Base-by-base conservation (phyloP, 2,113 vertebrate species). In the Naja naja region DNA sequence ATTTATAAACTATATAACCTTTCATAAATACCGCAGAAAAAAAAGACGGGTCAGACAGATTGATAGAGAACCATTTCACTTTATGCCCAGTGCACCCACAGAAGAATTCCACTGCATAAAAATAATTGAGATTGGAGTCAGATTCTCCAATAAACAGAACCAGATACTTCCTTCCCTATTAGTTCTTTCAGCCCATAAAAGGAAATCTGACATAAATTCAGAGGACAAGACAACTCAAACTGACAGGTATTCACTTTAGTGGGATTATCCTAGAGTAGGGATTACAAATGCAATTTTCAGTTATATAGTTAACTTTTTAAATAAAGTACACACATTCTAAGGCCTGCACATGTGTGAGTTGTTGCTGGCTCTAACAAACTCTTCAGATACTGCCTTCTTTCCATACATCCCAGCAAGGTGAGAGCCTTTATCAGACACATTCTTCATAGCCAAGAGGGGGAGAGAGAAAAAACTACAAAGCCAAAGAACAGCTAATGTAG, bases 1-100 rank as follows among this genome's bases (percentile, higher is more conserved):
- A 52, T 74, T 74, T 90, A 18, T 25, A 95, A 95, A 94, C 54
- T 93, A 92, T 52, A 20, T 43, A 43, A 85, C 85, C 95, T 91
- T 16, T 0, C 0, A 81, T 69, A 74, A 93, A 90, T 4, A 4
- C 3, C 1, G 1, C 12, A 93, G 85, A 53, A 91, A 92, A 91
- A 0, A 0, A 0, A 12, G n/a, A 39, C 11, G 0, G 0, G 0
- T 85, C 92, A 93, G 87, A 93, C 85, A 69, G 87, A 74, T 90
- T 94, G 94, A 91, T 89, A 0, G 27, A 58, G 85, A 22, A 87
- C 56, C 85, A 8, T 1, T 93, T 93, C 0, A 0, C 88, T 93
- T 64, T 11, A 30, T 23, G 0, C 89, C 22, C 55, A 56, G 5
- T 3, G 30, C 20, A 20, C 92, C 87, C 0, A 93, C 0, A 0